These are phyloP conservation scores for Alligator sinensis DNA, from an alignment of 2,113 vertebrate genomes.

Conservation along the genomic window DNA sequence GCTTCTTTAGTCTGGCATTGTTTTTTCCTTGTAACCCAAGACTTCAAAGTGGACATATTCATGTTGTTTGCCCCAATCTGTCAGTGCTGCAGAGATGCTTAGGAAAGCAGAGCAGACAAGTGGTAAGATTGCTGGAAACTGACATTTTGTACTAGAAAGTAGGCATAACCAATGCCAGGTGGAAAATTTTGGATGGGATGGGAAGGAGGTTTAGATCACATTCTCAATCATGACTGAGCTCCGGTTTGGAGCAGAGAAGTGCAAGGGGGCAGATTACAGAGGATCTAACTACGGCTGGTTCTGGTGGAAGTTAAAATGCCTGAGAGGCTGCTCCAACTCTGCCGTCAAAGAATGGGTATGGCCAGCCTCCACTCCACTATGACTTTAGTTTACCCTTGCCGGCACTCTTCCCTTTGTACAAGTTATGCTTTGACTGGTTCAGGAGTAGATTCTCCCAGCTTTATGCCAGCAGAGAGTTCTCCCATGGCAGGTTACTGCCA, in stretches of 20 bases:
- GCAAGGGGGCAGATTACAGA: neutral
- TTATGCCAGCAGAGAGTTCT: neutral
- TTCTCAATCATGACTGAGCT: neutral
- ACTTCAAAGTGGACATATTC: accelerated
- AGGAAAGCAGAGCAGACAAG: neutral
- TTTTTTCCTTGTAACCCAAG: neutral
- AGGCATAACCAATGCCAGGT: neutral
- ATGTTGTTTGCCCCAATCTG: neutral
- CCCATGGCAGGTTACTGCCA: neutral
- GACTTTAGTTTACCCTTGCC: neutral
- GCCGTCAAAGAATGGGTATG: neutral
- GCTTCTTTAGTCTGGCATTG: neutral
- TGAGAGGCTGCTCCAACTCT: neutral
- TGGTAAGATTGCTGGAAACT: neutral
- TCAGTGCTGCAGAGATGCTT: neutral
- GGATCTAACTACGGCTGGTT: neutral
- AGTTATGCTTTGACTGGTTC: neutral
- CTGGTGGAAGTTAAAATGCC: neutral
- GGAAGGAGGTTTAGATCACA: neutral
- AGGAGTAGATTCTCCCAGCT: neutral
- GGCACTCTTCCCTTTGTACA: neutral
- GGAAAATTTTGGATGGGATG: neutral
- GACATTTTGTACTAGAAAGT: neutral
- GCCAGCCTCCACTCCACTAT: neutral
- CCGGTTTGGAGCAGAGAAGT: neutral